Base-by-base conservation (phyloP, 2,113 vertebrate genomes). In the Anser brachyrhynchus region DNA sequence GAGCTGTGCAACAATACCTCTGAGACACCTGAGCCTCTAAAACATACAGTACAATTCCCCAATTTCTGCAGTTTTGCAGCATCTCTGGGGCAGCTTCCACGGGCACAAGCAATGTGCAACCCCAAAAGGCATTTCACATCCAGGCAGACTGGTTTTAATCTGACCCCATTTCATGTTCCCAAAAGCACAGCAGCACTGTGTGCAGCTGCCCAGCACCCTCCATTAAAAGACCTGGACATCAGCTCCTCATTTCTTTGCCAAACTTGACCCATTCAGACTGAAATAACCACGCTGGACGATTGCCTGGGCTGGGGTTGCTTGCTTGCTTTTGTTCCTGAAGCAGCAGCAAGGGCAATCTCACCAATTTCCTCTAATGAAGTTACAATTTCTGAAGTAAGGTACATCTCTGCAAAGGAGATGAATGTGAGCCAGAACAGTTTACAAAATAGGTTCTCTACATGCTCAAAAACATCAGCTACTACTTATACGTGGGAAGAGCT, bases 261-360 rank as follows among this genome's bases (percentile, higher is more conserved):
- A 43, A 35, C 39, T 23, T 65, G 19, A 92, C 65, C 70, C 41
- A 51, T 28, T 89, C 58, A 70, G 71, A 72, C 43, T 20, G 35
- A 76, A 95, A 94, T 70, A 82, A 79, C 69, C 21, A 31, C 51
- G 44, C 77, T 95, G 51, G 89, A 75, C 67, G 70, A 65, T 2
- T 85, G 91, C 87, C 93, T 76, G 49, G 43, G 39, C 57, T 57
- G 41, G 39, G 81, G 3, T 35, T 41, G 31, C 19, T 46, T 66
- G 16, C 13, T 49, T 52, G 29, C 4, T 84, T 52, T 67, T 62
- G 71, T 65, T 81, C 66, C 75, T 92, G 14, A 79, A 58, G 62
- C 17, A 81, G 79, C 88, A 95, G 73, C 73, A 76, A 93, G 46
- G 49, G 43, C 76, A 90, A 87, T 66, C 79, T 95, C 57, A 87